Conservation (phyloP, 2,113 vertebrate species). For the Malurus elegans region DNA sequence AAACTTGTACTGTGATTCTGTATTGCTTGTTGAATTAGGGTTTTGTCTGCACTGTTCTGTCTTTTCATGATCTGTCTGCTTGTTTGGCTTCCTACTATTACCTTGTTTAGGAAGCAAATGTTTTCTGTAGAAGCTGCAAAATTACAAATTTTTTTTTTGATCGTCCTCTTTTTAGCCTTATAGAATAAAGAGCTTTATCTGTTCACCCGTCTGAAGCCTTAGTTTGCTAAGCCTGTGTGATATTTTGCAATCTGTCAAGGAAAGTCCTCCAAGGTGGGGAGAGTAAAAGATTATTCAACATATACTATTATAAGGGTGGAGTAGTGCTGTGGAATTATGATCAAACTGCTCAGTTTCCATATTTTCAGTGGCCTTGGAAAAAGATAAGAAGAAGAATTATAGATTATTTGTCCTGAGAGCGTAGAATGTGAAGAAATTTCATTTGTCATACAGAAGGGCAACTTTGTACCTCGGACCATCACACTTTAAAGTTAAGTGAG, state of each 20-base stretch:
- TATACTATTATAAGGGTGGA: neutral
- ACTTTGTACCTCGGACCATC: neutral
- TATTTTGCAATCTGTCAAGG: neutral
- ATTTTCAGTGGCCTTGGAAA: slow-evolving; percentile 17
- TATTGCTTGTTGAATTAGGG: neutral
- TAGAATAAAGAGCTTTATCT: neutral
- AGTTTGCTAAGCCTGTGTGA: neutral
- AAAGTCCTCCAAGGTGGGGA: neutral
- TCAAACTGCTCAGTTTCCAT: neutral
- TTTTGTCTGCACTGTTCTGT: neutral
- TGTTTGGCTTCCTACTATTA: neutral
- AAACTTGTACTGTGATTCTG: neutral
- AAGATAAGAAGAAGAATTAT: neutral
- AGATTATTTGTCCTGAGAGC: neutral
- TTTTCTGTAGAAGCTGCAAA: neutral
- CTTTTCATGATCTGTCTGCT: neutral
- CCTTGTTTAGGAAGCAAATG: neutral
- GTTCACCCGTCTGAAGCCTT: neutral
- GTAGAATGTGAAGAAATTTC: neutral
- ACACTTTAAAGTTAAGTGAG: neutral
- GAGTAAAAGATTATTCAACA: neutral
- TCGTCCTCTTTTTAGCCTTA: neutral
- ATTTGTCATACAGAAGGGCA: neutral
- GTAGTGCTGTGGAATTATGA: neutral
- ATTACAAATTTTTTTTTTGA: neutral